Evolutionary conservation across 2,888 invertebrate species (phyloP), one percentile per base, ranked within the genome.

Genomic region (Falcaria lacertinaria): DNA sequence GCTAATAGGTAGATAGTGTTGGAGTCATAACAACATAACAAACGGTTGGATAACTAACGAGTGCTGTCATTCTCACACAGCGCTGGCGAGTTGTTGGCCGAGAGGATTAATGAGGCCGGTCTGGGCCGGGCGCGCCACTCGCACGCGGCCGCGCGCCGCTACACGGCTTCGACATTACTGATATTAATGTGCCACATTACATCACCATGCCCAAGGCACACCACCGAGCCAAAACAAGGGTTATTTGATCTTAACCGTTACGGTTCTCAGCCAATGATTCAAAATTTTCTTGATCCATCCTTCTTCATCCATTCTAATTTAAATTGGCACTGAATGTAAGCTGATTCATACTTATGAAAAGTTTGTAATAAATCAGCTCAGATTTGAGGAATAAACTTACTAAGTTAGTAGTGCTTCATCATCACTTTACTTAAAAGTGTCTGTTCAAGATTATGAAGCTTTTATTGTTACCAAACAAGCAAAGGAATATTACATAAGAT

Each of bases 1-100:
- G 60, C 65, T 74, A 70, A 72, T 73, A 74, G 71, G 74, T 74
- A 75, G 71, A 74, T 74, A 75, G 69, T 75, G 71, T 70, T 58
- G 56, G 64, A 62, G 60, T 69, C 69, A 71, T 70, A 74, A 68
- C 72, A 74, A 69, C 69, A 63, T 54, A 50, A 63, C 63, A 57
- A 68, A 57, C 57, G 57, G 60, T 55, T 52, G 71, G 73, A 59
- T 78, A 79, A 79, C 71, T 74, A 80, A 80, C 75, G 79, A 74
- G 70, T 67, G 71, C 75, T 78, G 79, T 77, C 80, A 77, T 69
- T 72, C 69, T 69, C 74, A 79, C 69, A 68, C 71, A 70, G 66
- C 57, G 65, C 57, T 50, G 63, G 54, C 64, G 63, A 65, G 65
- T 66, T 64, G 68, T 65, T 42, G 47, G 42, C 36, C 19, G 58